Percentiles rank a stretch among this genome's conserved stretches.
Conservation (phyloP, 2,113 vertebrate genomes). For the Cinclus mexicanus region DNA sequence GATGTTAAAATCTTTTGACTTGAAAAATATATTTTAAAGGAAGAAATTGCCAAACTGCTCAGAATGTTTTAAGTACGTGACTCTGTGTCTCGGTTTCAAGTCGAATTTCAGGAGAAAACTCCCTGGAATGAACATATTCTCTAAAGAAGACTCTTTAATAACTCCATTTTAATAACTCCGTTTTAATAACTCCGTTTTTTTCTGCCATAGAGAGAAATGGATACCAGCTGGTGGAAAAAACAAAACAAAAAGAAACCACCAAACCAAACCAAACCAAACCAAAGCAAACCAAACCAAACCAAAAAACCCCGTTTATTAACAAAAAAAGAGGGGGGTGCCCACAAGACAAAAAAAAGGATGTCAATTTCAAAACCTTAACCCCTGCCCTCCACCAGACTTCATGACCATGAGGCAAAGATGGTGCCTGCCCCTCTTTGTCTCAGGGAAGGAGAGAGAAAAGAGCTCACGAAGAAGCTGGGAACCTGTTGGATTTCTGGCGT, state of each 20-base stretch:
- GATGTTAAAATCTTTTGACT: background rate
- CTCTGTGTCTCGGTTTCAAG: background rate
- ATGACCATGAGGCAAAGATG: background rate
- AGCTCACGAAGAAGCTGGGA: background rate
- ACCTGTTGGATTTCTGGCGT: background rate
- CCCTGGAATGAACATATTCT: background rate
- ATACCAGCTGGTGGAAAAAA: background rate
- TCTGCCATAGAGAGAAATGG: background rate
- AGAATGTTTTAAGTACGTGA: background rate
- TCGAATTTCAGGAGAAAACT: background rate
- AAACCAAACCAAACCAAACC: too few species aligned
- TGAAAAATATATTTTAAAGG: background rate
- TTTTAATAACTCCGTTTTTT: background rate
- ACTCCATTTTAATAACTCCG: background rate
- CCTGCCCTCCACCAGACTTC: too few species aligned
- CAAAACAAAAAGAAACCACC: background rate
- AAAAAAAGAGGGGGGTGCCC: background rate
- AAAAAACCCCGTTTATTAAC: background rate
- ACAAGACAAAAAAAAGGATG: too few species aligned
- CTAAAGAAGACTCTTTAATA: background rate
- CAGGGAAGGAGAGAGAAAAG: background rate
- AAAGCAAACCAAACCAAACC: too few species aligned
- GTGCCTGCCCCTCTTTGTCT: background rate
- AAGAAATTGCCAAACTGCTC: background rate
- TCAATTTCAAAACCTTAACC: too few species aligned